Evolutionary conservation across 2,113 vertebrate species (phyloP).

Genomic region (Phyllostomus discolor): DNA sequence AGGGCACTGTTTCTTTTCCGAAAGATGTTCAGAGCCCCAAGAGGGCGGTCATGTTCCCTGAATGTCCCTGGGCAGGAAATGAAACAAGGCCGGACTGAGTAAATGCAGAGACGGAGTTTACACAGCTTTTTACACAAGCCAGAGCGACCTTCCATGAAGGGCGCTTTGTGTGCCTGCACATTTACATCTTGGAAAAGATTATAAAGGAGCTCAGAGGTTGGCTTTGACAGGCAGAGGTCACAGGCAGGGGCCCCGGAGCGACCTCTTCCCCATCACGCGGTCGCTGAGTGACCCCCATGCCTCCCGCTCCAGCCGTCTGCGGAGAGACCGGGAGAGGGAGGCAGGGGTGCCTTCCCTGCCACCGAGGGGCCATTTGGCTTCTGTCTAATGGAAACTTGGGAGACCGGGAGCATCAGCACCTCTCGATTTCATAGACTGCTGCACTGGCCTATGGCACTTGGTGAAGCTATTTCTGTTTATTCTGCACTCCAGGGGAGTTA

Average conservation of each 20-base stretch:
- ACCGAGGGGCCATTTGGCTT: background rate
- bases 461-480: conserved; percentile 33
- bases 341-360: background rate
- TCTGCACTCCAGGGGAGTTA: background rate
- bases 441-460: accelerated
- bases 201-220: background rate
- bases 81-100: conserved; percentile 46
- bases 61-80: conserved; percentile 40
- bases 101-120: conserved; percentile 64
- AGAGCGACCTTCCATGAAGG: conserved; percentile 57
- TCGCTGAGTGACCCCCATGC: background rate
- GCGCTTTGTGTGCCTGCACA: conserved; percentile 53
- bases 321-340: background rate
- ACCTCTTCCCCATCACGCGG: conserved; percentile 49
- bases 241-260: background rate
- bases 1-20: background rate
- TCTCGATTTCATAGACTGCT: background rate
- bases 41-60: conserved; percentile 36
- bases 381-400: conserved; percentile 29
- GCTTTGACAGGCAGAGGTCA: conserved; percentile 45
- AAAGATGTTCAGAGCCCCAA: background rate
- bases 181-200: conserved; percentile 41
- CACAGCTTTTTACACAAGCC: conserved; percentile 64
- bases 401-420: background rate
- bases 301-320: background rate